These are phyloP conservation scores for Drosophila anceps DNA, from an alignment of 2,888 invertebrate genomes.

Conservation along the genomic window DNA sequence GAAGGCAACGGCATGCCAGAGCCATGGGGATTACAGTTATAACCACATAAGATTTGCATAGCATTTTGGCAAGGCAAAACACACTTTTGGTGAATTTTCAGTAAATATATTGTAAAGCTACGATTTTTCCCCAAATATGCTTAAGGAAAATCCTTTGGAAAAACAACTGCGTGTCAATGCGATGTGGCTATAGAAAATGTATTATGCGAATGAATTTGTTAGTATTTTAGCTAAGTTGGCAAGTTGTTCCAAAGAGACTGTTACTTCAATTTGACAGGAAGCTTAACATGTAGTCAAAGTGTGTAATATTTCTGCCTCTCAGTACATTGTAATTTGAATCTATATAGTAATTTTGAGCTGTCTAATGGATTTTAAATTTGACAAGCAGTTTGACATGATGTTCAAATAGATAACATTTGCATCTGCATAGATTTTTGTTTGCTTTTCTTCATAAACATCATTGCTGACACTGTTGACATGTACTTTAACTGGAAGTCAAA, in stretches of 20 bases:
- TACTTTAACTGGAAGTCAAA: too few species aligned
- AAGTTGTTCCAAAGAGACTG: background rate
- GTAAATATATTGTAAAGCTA: constrained; percentile 9
- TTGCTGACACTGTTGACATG: too few species aligned
- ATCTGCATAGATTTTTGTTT: too few species aligned
- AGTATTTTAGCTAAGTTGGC: background rate
- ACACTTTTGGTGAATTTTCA: constrained; percentile 3
- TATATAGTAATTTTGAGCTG: too few species aligned
- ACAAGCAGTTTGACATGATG: too few species aligned
- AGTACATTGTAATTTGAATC: too few species aligned
- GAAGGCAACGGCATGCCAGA: background rate
- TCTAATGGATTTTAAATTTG: too few species aligned
- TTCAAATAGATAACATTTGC: too few species aligned
- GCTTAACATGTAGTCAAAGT: background rate
- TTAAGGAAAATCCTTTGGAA: background rate
- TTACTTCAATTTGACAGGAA: background rate
- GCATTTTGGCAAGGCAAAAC: constrained; percentile 23
- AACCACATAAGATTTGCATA: constrained; percentile 49
- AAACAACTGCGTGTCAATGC: background rate
- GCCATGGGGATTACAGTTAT: constrained; percentile 18
- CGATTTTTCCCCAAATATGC: background rate
- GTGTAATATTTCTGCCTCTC: background rate
- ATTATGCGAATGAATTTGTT: background rate
- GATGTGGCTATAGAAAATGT: background rate
- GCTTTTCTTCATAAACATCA: too few species aligned